A percentile compares a stretch with the other conserved stretches of the same genome.
These are phyloP conservation scores for Ceyx cyanopectus DNA, from an alignment of 2,113 vertebrate genomes.

Conservation along the genomic window DNA sequence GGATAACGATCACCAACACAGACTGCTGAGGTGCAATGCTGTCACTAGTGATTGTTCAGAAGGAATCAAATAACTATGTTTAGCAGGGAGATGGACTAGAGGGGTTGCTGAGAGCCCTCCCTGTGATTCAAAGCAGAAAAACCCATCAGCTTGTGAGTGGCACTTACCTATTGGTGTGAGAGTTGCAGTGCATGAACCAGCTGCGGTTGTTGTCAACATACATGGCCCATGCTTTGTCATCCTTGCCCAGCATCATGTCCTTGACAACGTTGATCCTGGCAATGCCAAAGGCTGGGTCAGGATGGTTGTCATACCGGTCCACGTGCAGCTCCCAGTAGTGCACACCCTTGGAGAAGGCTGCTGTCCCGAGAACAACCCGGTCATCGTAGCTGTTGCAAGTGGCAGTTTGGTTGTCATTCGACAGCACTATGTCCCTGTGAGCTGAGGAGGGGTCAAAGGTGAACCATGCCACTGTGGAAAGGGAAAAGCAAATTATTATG, in stretches of 20 bases:
- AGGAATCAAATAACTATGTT: background rate
- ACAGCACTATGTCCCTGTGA: conserved; percentile 93
- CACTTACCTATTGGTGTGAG: conserved; percentile 93
- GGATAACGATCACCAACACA: background rate
- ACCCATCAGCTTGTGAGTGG: accelerated
- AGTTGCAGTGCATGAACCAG: conserved; percentile 99
- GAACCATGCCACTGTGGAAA: conserved; percentile 95
- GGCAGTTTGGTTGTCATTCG: conserved; percentile 95
- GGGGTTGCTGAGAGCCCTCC: background rate
- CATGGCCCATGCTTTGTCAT: conserved; percentile 99
- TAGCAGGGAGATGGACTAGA: background rate
- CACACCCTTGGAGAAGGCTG: conserved; percentile 93
- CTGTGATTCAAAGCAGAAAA: background rate
- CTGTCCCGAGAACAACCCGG: conserved; percentile 93
- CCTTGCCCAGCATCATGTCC: conserved; percentile 98
- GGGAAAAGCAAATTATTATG: background rate
- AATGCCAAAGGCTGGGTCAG: conserved; percentile 94
- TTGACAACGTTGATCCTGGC: conserved; percentile 93
- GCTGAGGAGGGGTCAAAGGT: conserved; percentile 93
- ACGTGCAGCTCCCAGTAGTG: conserved; percentile 96
- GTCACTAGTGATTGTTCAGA: background rate
- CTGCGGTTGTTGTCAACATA: conserved; percentile 99
- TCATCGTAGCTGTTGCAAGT: conserved; percentile 96
- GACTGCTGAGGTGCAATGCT: background rate
- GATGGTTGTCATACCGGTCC: conserved; percentile 97